These are phyloP conservation scores for Dasyornis broadbenti DNA, from an alignment of 2,113 vertebrate genomes.

Conservation along the genomic window DNA sequence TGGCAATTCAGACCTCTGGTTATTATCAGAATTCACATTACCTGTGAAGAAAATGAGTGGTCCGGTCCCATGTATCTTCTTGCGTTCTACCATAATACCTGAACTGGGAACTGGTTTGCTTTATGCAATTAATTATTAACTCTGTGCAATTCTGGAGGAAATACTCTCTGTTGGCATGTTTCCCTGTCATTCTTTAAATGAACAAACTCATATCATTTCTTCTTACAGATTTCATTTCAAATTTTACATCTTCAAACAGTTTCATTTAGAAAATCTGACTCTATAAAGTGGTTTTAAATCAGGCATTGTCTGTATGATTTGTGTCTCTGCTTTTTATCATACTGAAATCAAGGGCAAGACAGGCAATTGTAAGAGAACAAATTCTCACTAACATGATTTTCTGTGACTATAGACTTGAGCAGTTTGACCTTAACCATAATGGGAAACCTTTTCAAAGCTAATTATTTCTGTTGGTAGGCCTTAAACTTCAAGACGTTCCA, in stretches of 20 bases:
- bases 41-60: background rate
- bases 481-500: background rate
- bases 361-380: background rate
- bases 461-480: background rate
- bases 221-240: background rate
- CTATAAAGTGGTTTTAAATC: background rate
- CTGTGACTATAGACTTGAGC: background rate
- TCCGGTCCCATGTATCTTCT: accelerated
- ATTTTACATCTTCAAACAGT: background rate
- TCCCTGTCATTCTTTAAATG: background rate
- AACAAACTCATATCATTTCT: background rate
- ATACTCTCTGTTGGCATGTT: background rate
- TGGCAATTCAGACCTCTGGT: background rate
- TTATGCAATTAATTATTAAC: background rate
- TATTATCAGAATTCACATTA: background rate
- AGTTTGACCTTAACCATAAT: background rate
- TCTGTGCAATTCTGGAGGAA: background rate
- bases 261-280: background rate
- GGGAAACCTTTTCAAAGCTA: background rate
- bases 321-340: background rate
- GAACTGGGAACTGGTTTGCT: background rate
- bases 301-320: background rate
- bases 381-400: background rate
- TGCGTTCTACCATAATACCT: background rate
- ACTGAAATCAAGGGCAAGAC: background rate